These are phyloP conservation scores for Calypte anna DNA, from an alignment of 2,113 vertebrate species.

Conservation along the genomic window DNA sequence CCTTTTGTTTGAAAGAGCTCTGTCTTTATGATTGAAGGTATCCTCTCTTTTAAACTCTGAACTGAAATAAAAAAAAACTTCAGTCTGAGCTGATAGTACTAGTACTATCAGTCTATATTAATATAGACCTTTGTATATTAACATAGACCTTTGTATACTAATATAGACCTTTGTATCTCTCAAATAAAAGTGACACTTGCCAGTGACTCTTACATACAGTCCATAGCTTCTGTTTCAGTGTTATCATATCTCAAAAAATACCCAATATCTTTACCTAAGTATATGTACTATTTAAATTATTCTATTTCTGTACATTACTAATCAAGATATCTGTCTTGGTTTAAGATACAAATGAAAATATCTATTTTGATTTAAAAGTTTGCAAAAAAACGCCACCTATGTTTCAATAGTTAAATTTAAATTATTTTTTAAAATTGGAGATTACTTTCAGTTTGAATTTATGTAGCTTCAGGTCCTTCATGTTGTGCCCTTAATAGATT, in stretches of 20 bases:
- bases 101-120: background rate
- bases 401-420: background rate
- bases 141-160: background rate
- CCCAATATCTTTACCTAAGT: background rate
- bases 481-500: slow-evolving; percentile 20
- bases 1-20: background rate
- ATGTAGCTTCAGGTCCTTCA: background rate
- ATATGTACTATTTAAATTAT: background rate
- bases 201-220: background rate
- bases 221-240: background rate
- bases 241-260: background rate
- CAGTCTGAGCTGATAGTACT: background rate
- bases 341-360: background rate
- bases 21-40: background rate
- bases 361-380: background rate
- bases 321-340: background rate
- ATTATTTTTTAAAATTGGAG: background rate
- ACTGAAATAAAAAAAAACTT: background rate
- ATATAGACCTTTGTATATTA: background rate
- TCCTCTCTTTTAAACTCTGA: background rate
- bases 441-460: slow-evolving; percentile 20
- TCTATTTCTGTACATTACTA: background rate
- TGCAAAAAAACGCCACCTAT: background rate
- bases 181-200: background rate
- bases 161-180: background rate